Base-by-base conservation (phyloP, 2,888 invertebrate genomes). In the Cheilosia pagana region DNA sequence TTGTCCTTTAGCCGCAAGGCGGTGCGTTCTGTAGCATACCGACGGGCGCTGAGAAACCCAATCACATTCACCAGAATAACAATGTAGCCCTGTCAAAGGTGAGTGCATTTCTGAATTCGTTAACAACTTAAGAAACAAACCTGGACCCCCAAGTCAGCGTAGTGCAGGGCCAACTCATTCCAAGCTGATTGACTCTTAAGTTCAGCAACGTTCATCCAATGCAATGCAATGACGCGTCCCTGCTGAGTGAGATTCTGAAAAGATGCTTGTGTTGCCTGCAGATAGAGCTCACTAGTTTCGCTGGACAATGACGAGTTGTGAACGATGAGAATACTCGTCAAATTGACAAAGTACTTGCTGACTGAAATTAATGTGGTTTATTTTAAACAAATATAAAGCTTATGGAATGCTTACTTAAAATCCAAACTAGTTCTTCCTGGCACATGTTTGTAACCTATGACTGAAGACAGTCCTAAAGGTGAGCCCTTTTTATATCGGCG, bases 1-100 rank as follows among this genome's bases (percentile, higher is more conserved):
- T 90, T 91, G 87, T 91, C 91, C 88, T 90, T 91, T 25, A 91
- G 88, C n/a, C 91, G 87, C 48, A 90, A 87, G 65, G 89, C 83
- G 21, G 91, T 89, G 65, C 89, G 88, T 23, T 91, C 90, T 23
- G 90, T 91, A 82, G 91, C 91, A 89, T 87, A 90, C 86, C 89
- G 90, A 68, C 91, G 90, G 7, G 90, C 90, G 67, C 89, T 89
- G 5, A 91, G 75, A 81, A 91, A 91, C 16, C 53, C 53, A 57
- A 82, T 75, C 10, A 90, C 90, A 62, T 89, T 87, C 48, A 88
- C 67, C 63, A 91, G 86, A 23, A 91, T 87, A 48, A 90, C 89
- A 55, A 91, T 90, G 72, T 90, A 91, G 14, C 91, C 91, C 91
- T 91, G 72, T 48, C 1, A 23, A 53, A 72, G 41, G 53, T 43